Conservation (phyloP, 2,113 vertebrate genomes). For the Bagarius yarrelli region DNA sequence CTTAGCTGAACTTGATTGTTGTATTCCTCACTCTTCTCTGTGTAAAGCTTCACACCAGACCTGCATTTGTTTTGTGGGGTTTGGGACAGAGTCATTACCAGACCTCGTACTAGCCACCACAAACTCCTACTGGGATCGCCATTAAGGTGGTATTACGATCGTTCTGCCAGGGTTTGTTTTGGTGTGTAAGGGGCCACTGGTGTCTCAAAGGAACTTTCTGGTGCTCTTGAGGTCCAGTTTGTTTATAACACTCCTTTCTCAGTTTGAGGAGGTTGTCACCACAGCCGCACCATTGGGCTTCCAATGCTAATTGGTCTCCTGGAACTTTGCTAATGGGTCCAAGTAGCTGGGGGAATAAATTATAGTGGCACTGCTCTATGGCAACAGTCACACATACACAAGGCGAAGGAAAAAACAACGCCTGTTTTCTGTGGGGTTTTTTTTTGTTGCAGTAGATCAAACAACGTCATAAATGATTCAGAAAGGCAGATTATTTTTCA, state of each 20-base stretch:
- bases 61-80: constrained; percentile 16
- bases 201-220: constrained; percentile 64
- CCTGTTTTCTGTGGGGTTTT: constrained; percentile 55
- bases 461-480: constrained; percentile 72
- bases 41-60: constrained; percentile 6
- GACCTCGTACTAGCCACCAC: constrained; percentile 61
- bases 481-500: constrained; percentile 65
- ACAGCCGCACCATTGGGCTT: constrained; percentile 74
- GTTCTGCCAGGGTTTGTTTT: constrained; percentile 77
- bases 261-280: constrained; percentile 81
- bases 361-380: constrained; percentile 60
- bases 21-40: neutral
- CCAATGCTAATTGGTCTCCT: constrained; percentile 81
- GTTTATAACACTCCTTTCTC: constrained; percentile 79
- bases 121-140: constrained; percentile 68
- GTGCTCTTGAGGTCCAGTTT: constrained; percentile 82
- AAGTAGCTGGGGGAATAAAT: constrained; percentile 76
- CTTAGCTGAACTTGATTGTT: neutral
- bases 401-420: constrained; percentile 57
- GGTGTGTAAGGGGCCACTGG: constrained; percentile 63
- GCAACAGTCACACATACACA: constrained; percentile 63
- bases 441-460: constrained; percentile 64
- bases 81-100: constrained; percentile 65
- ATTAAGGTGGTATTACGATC: constrained; percentile 72
- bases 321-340: constrained; percentile 82